Percentiles rank a stretch among this genome's conserved stretches.
Conservation (phyloP, 2,888 invertebrate species). For the Hermodice carunculata region DNA sequence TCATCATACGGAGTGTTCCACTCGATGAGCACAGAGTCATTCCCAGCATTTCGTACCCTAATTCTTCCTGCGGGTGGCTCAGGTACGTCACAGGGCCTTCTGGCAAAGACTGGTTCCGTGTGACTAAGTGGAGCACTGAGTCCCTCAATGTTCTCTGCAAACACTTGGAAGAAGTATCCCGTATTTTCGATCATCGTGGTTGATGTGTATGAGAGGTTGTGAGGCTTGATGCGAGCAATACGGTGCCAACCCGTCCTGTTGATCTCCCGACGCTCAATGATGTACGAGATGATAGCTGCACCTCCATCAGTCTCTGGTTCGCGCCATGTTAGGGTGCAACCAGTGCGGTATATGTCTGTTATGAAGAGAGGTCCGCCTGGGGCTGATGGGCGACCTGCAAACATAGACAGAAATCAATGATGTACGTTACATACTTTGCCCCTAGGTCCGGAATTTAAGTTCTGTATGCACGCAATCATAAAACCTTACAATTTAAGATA, state of each 20-base stretch:
- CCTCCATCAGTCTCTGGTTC: conserved; percentile 93
- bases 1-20: conserved; percentile 81
- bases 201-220: conserved; percentile 53
- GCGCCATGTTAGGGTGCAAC: conserved; percentile 82
- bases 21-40: conserved; percentile 82
- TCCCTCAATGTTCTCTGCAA: conserved; percentile 88
- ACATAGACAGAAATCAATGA: neutral
- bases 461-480: too few relatives aligned
- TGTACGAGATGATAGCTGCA: conserved; percentile 87
- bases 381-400: conserved; percentile 74
- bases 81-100: conserved; percentile 54
- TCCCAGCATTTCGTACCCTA: conserved; percentile 69
- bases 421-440: neutral
- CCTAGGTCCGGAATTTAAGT: too few relatives aligned
- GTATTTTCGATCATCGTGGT: conserved; percentile 79
- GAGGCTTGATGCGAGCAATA: conserved; percentile 88
- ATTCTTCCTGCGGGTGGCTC: conserved; percentile 37
- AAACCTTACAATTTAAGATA: too few relatives aligned
- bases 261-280: conserved; percentile 78
- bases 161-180: conserved; percentile 88
- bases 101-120: conserved; percentile 42
- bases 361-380: conserved; percentile 82
- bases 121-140: conserved; percentile 77
- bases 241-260: conserved; percentile 86
- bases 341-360: conserved; percentile 53